Percentiles rank a stretch among this genome's conserved stretches.
phyloP scores from a whole-genome alignment of 2,888 invertebrate species.

The Chloroclysta siterata region DNA sequence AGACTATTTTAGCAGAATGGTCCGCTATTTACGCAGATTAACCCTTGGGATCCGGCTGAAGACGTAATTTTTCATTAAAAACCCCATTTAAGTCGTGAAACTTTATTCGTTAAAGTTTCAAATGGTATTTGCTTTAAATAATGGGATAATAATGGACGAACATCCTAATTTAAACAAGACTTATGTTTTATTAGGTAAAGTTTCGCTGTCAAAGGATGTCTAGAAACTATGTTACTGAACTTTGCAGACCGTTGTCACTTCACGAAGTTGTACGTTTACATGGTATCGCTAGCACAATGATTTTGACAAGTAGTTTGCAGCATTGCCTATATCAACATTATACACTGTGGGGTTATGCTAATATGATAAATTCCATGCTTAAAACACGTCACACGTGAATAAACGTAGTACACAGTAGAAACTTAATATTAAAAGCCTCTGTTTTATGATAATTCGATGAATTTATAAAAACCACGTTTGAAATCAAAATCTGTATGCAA shows the following conservation, averaged over 20 bases:
- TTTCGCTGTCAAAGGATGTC: constrained; percentile 20
- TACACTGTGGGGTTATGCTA: background rate
- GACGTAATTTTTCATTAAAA: constrained; percentile 62
- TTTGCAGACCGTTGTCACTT: constrained; percentile 11
- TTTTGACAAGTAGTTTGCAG: background rate
- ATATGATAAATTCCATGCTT: too few species aligned
- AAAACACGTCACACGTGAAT: too few species aligned
- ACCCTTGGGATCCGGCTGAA: constrained; percentile 57
- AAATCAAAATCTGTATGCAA: too few species aligned
- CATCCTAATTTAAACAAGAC: constrained; percentile 32
- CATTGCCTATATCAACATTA: background rate
- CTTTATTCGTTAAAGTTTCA: constrained; percentile 49
- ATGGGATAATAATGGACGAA: constrained; percentile 37
- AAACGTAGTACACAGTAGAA: too few species aligned
- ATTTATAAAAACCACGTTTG: too few species aligned
- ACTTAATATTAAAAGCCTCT: too few species aligned
- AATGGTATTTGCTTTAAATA: constrained; percentile 41
- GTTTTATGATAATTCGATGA: too few species aligned
- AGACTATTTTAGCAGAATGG: constrained; percentile 61
- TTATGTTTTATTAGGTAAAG: constrained; percentile 14
- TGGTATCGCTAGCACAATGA: background rate
- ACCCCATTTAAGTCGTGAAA: constrained; percentile 47
- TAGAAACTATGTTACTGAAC: constrained; percentile 15
- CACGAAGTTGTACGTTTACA: background rate
- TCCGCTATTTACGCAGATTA: constrained; percentile 60